Evolutionary conservation across 2,113 vertebrate species (phyloP).

Genomic region (Tylochromis polylepis): DNA sequence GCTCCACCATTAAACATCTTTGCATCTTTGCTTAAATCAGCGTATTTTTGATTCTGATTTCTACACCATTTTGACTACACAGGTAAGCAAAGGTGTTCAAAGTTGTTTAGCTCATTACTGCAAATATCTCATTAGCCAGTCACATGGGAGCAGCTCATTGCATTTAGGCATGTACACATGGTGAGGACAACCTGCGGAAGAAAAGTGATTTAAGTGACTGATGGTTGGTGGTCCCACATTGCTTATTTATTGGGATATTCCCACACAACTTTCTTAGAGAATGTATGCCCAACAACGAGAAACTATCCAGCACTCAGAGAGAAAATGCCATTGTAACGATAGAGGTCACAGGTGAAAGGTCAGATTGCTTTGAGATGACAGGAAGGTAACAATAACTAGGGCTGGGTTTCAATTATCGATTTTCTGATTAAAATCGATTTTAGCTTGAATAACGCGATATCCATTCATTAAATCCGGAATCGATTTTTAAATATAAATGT

Average conservation of each 20-base stretch:
- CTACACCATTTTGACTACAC: background rate
- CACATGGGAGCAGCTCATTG: background rate
- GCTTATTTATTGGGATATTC: background rate
- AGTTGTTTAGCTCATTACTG: background rate
- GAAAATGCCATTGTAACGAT: fast-evolving
- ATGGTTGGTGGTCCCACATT: background rate
- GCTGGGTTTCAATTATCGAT: too few species aligned
- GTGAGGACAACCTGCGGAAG: background rate
- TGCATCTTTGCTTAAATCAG: background rate
- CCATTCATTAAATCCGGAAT: too few species aligned
- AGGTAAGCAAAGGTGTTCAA: background rate
- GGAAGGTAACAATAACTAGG: background rate
- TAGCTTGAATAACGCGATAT: too few species aligned
- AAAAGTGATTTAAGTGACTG: background rate
- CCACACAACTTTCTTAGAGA: background rate
- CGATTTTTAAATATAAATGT: too few species aligned
- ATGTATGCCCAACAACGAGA: background rate
- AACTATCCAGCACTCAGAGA: background rate
- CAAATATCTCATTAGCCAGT: background rate
- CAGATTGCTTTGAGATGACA: background rate
- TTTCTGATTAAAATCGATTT: too few species aligned
- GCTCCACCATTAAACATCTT: background rate
- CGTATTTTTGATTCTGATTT: background rate
- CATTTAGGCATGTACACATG: background rate
- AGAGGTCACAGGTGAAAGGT: background rate